Evolutionary conservation across 2,113 vertebrate species (phyloP), one percentile per base, ranked within the genome.

Genomic region (Grallaria varia): DNA sequence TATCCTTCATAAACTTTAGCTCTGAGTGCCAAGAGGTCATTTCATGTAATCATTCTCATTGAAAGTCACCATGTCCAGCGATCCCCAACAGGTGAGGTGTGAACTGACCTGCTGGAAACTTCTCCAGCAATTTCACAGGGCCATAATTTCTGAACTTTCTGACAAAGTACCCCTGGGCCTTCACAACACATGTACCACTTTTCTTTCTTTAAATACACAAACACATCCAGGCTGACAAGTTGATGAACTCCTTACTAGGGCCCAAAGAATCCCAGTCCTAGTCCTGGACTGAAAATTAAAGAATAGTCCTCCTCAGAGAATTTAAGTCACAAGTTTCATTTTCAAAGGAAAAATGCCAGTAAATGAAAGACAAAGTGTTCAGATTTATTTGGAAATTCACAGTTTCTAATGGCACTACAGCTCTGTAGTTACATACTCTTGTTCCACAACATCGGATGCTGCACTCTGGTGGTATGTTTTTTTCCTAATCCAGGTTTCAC

Each of bases 331-430:
- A 80, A 18, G 24, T 78, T 71, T 82, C 28, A 53, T 50, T 94
- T 95, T 67, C 63, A 95, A 96, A 92, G 58, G 53, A 78, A 93
- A 69, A 97, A 96, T 80, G 27, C 30, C 80, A 96, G 55, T 53
- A 96, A 58, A 88, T 94, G 87, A 97, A 97, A 98, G 94, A 99
- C 98, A 99, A 98, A 98, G 97, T 98, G 95, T 98, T 99, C 98
- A 98, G 97, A 98, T 99, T 99, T 99, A 99, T 99, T 99, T 98
- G 99, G 98, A 99, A 99, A 99, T 99, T 99, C 99, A 99, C 99
- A 99, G 99, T 99, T 99, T 99, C 99, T 99, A 99, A 99, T 99
- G 98, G 99, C 98, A 99, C 99, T 99, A 99, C 99, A 99, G 98
- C 96, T 98, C 97, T 97, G 99, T 98, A 98, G 99, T 99, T 98